A percentile compares a stretch with the other conserved stretches of the same genome.
Evolutionary conservation across 2,888 invertebrate genomes (phyloP).

Genomic region (Craniophora ligustri): DNA sequence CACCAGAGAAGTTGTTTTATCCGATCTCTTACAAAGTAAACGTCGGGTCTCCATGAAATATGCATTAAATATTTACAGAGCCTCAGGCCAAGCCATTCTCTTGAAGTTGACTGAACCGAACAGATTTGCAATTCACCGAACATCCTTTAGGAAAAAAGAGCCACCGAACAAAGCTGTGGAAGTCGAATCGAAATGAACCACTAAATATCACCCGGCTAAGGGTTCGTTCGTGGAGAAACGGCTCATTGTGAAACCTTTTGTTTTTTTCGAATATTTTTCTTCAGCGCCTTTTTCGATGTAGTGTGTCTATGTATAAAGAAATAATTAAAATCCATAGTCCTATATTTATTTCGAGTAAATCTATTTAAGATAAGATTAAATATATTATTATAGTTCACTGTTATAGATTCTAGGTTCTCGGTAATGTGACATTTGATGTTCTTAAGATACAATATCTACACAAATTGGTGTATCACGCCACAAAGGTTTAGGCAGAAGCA

Average conservation of each 20-base stretch:
- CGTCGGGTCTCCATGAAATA: conserved; percentile 83
- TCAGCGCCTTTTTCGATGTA: conserved; percentile 8
- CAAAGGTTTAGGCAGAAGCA: too few species aligned
- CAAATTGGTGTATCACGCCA: too few species aligned
- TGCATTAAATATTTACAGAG: conserved; percentile 87
- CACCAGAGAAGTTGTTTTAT: conserved; percentile 73
- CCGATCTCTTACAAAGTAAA: conserved; percentile 83
- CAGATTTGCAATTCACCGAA: conserved; percentile 86
- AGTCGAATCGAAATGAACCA: conserved; percentile 79
- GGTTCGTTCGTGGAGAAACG: conserved; percentile 50
- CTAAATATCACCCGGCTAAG: conserved; percentile 72
- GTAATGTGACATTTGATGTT: too few species aligned
- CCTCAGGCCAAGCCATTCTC: conserved; percentile 76
- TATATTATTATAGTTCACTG: too few species aligned
- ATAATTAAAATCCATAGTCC: too few species aligned
- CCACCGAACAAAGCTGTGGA: conserved; percentile 75
- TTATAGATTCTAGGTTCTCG: too few species aligned
- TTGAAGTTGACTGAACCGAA: conserved; percentile 82
- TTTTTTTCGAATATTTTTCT: conserved; percentile 43
- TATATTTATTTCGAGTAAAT: too few species aligned
- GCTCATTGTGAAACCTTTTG: conserved; percentile 50
- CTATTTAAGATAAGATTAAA: too few species aligned
- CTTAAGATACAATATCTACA: too few species aligned
- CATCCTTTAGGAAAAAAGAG: conserved; percentile 82
- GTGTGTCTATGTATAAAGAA: too few species aligned